These are phyloP conservation scores for Cheilosia vernalis DNA, from an alignment of 2,888 invertebrate genomes.

Conservation along the genomic window DNA sequence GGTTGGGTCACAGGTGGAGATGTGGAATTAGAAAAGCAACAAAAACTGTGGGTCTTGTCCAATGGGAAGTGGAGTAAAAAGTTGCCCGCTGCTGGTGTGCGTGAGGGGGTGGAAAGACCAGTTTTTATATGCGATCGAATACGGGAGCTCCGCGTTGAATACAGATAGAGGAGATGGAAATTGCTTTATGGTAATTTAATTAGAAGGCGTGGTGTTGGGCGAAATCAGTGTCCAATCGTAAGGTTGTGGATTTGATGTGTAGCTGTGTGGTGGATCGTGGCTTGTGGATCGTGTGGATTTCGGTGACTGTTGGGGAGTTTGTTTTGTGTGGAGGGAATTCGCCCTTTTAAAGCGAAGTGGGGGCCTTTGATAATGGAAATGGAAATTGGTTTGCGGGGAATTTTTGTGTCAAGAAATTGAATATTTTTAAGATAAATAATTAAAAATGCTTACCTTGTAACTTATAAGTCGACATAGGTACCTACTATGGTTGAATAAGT, in stretches of 20 bases:
- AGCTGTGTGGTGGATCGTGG: slow-evolving; percentile 6
- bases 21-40: slow-evolving; percentile 38
- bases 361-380: no score
- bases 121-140: slow-evolving; percentile 10
- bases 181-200: slow-evolving; percentile 49
- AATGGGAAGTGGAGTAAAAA: slow-evolving; percentile 65
- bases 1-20: slow-evolving; percentile 51
- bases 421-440: no score
- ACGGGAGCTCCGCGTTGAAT: background rate
- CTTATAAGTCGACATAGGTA: no score
- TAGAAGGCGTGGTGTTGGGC: slow-evolving; percentile 61
- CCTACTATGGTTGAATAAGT: no score
- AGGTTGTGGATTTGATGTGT: slow-evolving; percentile 26
- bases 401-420: no score
- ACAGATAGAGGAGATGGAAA: slow-evolving; percentile 25
- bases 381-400: no score
- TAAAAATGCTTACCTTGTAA: no score
- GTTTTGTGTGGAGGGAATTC: background rate
- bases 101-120: slow-evolving; percentile 61
- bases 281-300: slow-evolving; percentile 20
- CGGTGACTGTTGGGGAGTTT: background rate
- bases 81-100: slow-evolving; percentile 5
- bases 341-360: background rate
- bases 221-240: slow-evolving; percentile 61
- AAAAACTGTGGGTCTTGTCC: slow-evolving; percentile 64